These are phyloP conservation scores for Diploptera punctata DNA, from an alignment of 2,888 invertebrate species.

Conservation along the genomic window DNA sequence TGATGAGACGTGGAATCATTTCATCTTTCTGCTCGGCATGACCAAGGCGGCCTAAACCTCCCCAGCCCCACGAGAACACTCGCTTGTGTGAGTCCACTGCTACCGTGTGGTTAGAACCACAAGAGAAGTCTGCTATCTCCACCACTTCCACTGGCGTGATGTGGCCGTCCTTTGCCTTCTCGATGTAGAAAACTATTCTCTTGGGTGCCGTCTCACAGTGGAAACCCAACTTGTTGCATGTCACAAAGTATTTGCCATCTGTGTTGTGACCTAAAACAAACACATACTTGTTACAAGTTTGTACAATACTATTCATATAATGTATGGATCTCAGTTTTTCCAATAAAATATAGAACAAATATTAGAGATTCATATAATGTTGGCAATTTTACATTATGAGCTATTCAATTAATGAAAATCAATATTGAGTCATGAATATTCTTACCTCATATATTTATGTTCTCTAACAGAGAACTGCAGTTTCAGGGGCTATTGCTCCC, in stretches of 20 bases:
- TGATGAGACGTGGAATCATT: slow-evolving; percentile 83
- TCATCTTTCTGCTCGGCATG: slow-evolving; percentile 95
- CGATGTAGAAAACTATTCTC: slow-evolving; percentile 83
- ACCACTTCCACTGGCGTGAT: slow-evolving; percentile 84
- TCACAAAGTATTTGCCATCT: slow-evolving; percentile 93
- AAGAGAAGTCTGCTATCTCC: slow-evolving; percentile 87
- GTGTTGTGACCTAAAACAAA: slow-evolving; percentile 79
- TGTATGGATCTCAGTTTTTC: too few species aligned
- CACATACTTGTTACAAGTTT: too few species aligned
- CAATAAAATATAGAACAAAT: too few species aligned
- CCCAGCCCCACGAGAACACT: slow-evolving; percentile 95
- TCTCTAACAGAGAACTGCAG: too few species aligned
- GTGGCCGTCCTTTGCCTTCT: slow-evolving; percentile 86
- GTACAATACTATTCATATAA: too few species aligned
- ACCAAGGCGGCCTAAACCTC: slow-evolving; percentile 91
- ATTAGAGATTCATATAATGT: too few species aligned
- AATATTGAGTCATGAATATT: too few species aligned
- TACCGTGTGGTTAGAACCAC: slow-evolving; percentile 89
- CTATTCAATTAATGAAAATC: too few species aligned
- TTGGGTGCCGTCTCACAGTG: slow-evolving; percentile 86
- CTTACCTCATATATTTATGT: too few species aligned
- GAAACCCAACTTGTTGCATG: slow-evolving; percentile 85
- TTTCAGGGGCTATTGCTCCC: too few species aligned
- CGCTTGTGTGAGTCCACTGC: slow-evolving; percentile 89
- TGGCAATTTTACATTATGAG: too few species aligned